Percentiles rank a stretch among this genome's conserved stretches.
Evolutionary conservation across 2,888 invertebrate genomes (phyloP).

Genomic region (Camponotus fellah): DNA sequence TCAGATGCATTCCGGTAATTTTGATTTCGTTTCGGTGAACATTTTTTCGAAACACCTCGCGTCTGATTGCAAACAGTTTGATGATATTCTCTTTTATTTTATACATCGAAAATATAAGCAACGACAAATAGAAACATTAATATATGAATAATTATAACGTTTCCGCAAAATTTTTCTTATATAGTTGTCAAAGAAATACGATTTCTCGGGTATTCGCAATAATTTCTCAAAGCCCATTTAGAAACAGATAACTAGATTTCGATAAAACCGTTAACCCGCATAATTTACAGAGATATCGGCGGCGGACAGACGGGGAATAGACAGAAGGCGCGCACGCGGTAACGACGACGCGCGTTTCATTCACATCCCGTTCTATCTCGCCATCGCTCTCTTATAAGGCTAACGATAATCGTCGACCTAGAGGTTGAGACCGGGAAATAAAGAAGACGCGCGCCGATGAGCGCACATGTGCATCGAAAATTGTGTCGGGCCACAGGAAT

Average conservation of each 20-base stretch:
- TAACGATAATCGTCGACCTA: slow-evolving; percentile 25
- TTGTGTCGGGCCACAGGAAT: slow-evolving; percentile 68
- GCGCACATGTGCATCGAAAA: slow-evolving; percentile 61
- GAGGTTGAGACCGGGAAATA: slow-evolving; percentile 16
- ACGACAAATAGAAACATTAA: background rate
- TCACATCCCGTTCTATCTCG: slow-evolving; percentile 15
- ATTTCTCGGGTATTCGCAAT: background rate
- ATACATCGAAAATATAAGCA: background rate
- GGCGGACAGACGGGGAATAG: background rate
- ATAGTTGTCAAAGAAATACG: background rate
- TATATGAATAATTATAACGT: background rate
- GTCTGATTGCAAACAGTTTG: background rate
- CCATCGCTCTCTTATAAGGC: slow-evolving; percentile 5
- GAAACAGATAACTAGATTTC: background rate
- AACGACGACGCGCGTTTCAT: slow-evolving; percentile 9
- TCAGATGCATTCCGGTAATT: background rate
- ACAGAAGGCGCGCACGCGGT: background rate
- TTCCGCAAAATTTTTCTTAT: background rate
- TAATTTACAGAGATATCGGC: slow-evolving; percentile 6
- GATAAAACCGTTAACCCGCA: background rate
- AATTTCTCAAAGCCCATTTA: background rate
- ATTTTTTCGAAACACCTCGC: background rate
- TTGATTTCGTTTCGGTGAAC: background rate
- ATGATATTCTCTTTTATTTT: background rate
- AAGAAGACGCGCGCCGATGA: slow-evolving; percentile 34